phyloP scores from a whole-genome alignment of 2,113 vertebrate genomes.

The Megaceryle torquata region DNA sequence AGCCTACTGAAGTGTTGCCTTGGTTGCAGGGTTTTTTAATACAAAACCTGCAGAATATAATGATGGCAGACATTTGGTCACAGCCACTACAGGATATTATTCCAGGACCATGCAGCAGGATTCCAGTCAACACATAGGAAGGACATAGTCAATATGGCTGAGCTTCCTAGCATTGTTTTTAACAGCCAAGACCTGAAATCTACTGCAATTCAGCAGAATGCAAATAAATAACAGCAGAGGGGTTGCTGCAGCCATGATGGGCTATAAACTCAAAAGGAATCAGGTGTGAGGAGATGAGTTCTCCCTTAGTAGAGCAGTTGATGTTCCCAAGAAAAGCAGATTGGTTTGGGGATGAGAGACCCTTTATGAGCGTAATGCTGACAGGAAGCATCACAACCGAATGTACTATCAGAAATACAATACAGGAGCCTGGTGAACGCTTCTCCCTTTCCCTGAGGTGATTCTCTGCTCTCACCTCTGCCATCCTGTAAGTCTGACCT shows the following conservation, averaged over 20 bases:
- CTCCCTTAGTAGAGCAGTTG: not conserved
- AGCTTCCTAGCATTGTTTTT: not conserved
- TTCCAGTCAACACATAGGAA: not conserved
- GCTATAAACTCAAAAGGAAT: not conserved
- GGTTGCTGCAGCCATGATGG: not conserved
- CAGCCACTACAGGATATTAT: not conserved
- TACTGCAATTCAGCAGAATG: not conserved
- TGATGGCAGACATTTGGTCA: not conserved
- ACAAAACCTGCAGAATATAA: not conserved
- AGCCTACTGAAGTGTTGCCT: not conserved
- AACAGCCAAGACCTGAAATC: not conserved
- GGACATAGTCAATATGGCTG: not conserved
- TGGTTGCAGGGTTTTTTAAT: not conserved
- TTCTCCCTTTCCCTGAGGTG: not conserved
- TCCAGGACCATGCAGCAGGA: not conserved
- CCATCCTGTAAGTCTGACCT: not conserved
- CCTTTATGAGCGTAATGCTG: not conserved
- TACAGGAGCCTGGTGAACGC: not conserved
- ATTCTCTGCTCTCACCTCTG: not conserved
- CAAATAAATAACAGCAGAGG: not conserved
- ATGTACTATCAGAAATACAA: not conserved
- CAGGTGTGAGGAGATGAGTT: not conserved
- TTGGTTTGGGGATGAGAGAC: not conserved
- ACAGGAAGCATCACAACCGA: not conserved
- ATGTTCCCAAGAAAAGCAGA: not conserved